These are phyloP conservation scores for Mactra quadrangularis DNA, from an alignment of 1,140 invertebrate genomes.

Conservation along the genomic window DNA sequence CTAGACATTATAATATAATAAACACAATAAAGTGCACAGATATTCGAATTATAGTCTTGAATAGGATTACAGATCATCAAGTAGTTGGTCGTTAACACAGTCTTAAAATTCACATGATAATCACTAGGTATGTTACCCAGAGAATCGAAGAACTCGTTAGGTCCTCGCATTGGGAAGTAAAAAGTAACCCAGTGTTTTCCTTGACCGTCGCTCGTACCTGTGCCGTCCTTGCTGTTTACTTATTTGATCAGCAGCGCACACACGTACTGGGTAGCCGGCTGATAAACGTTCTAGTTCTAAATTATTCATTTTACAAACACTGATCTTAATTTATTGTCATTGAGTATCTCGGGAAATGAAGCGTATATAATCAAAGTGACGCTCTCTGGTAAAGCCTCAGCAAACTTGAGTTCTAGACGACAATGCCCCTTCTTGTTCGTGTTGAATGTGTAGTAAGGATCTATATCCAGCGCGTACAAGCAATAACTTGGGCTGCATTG, in stretches of 20 bases:
- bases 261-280: background rate
- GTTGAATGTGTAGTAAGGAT: conserved; percentile 42
- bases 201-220: background rate
- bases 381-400: conserved; percentile 49
- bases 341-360: conserved; percentile 41
- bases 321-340: conserved; percentile 37
- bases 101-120: no score
- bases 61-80: background rate
- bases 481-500: conserved; percentile 26
- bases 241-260: background rate
- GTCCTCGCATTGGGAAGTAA: conserved; percentile 20
- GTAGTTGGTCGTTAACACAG: background rate
- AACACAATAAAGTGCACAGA: background rate
- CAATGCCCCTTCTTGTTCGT: conserved; percentile 47
- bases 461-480: conserved; percentile 45
- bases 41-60: background rate
- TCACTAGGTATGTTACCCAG: background rate
- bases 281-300: background rate
- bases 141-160: conserved; percentile 17
- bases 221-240: background rate
- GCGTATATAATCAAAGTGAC: conserved; percentile 56
- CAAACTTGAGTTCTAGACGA: conserved; percentile 52
- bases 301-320: conserved; percentile 54
- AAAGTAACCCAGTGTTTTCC: conserved; percentile 37
- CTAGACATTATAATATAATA: conserved; percentile 2